These are phyloP conservation scores for Heptranchias perlo DNA, from an alignment of 2,113 vertebrate genomes.

Conservation along the genomic window DNA sequence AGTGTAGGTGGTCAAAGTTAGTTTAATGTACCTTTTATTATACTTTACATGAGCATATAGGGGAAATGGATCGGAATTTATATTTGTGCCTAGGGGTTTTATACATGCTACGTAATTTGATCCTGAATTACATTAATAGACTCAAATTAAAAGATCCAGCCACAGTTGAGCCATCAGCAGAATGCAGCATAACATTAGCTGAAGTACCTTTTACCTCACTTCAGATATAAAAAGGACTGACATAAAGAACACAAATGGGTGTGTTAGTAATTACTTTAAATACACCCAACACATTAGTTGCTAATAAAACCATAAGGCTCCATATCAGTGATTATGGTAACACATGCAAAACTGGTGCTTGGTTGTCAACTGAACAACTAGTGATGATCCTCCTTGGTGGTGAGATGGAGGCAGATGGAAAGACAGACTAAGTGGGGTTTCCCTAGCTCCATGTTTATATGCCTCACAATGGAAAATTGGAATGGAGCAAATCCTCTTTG, in stretches of 20 bases:
- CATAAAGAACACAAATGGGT: background rate
- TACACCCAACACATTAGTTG: background rate
- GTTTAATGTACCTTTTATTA: background rate
- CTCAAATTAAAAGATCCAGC: background rate
- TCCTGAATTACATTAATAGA: background rate
- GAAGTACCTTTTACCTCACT: background rate
- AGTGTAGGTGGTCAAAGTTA: background rate
- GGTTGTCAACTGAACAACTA: background rate
- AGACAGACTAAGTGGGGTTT: background rate
- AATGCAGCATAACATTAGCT: background rate
- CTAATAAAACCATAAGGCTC: background rate
- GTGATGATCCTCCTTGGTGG: background rate
- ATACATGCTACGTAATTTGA: background rate
- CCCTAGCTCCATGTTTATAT: background rate
- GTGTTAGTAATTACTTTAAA: background rate
- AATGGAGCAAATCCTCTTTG: too few relatives aligned
- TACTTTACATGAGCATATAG: background rate
- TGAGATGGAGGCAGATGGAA: background rate
- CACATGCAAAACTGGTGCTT: too few relatives aligned
- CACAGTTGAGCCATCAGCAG: background rate
- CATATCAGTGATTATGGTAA: background rate
- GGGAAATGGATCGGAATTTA: background rate
- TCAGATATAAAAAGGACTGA: background rate
- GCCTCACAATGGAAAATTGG: background rate
- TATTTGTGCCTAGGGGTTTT: background rate